A percentile compares a stretch with the other conserved stretches of the same genome.
These are phyloP conservation scores for Enteromius thamalakanensis DNA, from an alignment of 2,797 vertebrate species.

Conservation along the genomic window DNA sequence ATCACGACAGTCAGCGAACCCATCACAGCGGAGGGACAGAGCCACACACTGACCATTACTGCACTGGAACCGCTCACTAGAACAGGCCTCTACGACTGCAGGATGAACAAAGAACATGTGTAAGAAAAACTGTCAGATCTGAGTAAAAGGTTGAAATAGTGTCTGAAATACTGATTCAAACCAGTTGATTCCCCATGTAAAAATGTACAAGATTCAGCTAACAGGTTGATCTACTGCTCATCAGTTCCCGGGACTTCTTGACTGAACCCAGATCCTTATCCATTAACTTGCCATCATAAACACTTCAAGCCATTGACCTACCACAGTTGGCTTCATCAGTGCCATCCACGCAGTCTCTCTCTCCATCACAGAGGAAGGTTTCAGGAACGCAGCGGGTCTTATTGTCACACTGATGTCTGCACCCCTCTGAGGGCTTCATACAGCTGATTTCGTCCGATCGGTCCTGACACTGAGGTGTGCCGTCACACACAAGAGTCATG, in stretches of 20 bases:
- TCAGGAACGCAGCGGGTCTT: conserved; percentile 81
- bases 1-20: conserved; percentile 85
- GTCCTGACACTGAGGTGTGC: conserved; percentile 82
- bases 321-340: conserved; percentile 84
- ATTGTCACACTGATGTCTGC: conserved; percentile 82
- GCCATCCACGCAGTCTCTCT: conserved; percentile 83
- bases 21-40: conserved; percentile 81
- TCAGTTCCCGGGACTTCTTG: too few species aligned
- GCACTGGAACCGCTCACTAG: conserved; percentile 75
- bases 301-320: conserved; percentile 53
- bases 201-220: background rate
- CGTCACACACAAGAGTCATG: conserved; percentile 79
- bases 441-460: conserved; percentile 85
- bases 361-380: conserved; percentile 87
- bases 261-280: too few species aligned
- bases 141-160: background rate
- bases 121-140: background rate
- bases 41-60: conserved; percentile 84
- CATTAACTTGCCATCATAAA: too few species aligned
- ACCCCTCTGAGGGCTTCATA: conserved; percentile 69
- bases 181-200: background rate
- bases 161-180: background rate
- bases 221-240: too few species aligned
- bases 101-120: background rate
- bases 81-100: conserved; percentile 74